These are phyloP conservation scores for Dipodomys ordii DNA, from an alignment of 2,113 vertebrate genomes.

Conservation along the genomic window DNA sequence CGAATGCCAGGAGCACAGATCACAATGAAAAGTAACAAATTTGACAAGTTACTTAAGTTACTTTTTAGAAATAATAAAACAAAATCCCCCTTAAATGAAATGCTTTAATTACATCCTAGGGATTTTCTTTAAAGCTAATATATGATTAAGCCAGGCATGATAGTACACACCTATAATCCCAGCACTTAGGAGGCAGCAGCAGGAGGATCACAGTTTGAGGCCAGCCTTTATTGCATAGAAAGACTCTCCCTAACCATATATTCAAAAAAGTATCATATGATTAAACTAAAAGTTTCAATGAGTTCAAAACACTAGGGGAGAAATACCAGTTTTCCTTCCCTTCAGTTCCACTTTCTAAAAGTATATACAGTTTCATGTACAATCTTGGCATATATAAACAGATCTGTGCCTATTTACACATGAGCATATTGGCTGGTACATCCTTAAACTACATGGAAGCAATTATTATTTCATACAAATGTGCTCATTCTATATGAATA, in stretches of 20 bases:
- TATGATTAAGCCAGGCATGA: too few species aligned
- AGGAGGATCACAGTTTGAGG: too few species aligned
- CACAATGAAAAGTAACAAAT: neutral
- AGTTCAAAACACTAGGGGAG: slow-evolving; percentile 15
- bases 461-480: neutral
- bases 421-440: neutral
- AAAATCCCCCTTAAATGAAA: slow-evolving; percentile 9
- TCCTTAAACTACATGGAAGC: neutral
- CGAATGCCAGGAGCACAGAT: neutral
- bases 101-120: neutral
- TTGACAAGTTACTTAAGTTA: neutral
- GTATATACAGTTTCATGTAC: neutral
- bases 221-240: too few species aligned
- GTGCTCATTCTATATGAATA: neutral
- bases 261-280: neutral
- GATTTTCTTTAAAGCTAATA: neutral
- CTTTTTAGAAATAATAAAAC: slow-evolving; percentile 2
- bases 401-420: neutral
- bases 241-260: too few species aligned
- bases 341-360: neutral
- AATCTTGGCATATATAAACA: neutral
- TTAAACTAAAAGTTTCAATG: slow-evolving; percentile 40
- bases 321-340: neutral
- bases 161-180: too few species aligned
- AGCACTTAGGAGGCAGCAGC: too few species aligned